Evolutionary conservation across 64 coral and sea anemone species (phyloP).

Genomic region (Acropora yongei): DNA sequence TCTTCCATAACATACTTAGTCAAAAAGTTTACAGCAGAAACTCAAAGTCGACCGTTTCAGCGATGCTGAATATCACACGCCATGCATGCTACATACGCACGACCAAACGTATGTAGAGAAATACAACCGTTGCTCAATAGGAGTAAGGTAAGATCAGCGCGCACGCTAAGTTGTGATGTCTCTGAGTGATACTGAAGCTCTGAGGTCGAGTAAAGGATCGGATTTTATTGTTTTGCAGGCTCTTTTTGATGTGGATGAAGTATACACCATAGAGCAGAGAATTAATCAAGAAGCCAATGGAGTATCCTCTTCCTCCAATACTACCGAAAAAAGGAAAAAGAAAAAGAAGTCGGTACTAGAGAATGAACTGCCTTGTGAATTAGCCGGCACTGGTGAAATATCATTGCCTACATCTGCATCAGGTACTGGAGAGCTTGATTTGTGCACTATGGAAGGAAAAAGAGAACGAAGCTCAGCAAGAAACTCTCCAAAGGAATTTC

Average conservation of each 20-base stretch:
- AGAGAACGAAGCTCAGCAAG: background rate
- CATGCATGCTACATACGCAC: no score
- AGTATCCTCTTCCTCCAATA: conserved; percentile 1
- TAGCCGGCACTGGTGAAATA: background rate
- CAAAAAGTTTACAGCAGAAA: no score
- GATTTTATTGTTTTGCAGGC: conserved; percentile 56
- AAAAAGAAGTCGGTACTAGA: conserved; percentile 21
- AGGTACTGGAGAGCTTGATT: background rate
- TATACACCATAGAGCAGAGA: conserved; percentile 81
- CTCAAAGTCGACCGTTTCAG: no score
- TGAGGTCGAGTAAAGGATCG: no score
- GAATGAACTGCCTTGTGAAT: background rate
- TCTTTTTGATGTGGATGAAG: conserved; percentile 98
- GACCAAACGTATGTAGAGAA: no score
- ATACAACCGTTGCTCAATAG: no score
- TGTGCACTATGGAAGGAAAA: background rate
- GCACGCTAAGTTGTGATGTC: no score
- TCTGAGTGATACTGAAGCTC: no score
- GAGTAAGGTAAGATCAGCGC: no score
- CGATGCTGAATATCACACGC: no score
- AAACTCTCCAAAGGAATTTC: no score
- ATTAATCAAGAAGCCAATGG: background rate
- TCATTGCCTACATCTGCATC: background rate
- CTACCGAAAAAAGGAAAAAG: conserved; percentile 81
- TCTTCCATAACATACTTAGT: no score